Percentiles rank a stretch among this genome's conserved stretches.
These are phyloP conservation scores for Sorex fumeus DNA, from an alignment of 2,113 vertebrate species.

Conservation along the genomic window DNA sequence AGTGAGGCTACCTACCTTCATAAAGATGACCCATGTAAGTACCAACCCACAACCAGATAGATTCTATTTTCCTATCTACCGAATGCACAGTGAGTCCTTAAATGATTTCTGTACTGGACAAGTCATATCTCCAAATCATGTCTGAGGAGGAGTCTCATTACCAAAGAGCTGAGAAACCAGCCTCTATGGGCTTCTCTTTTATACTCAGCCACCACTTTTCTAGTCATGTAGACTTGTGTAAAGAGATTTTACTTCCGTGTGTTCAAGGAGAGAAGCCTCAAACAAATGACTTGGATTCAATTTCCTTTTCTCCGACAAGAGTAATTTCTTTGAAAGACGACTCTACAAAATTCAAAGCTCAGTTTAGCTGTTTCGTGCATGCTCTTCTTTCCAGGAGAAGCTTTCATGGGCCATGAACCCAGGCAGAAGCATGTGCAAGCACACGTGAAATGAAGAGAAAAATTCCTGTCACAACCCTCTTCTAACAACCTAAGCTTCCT, in stretches of 20 bases:
- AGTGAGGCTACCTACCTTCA: not conserved
- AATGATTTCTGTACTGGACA: conserved; percentile 2
- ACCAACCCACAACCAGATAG: not conserved
- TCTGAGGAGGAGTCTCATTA: conserved; percentile 68
- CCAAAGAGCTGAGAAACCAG: conserved; percentile 25
- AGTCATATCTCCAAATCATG: conserved; percentile 27
- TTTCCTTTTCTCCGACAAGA: conserved; percentile 73
- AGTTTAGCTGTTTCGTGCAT: conserved; percentile 50
- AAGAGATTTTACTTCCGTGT: conserved; percentile 70
- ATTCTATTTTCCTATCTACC: conserved; percentile 15
- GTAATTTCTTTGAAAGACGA: conserved; percentile 82
- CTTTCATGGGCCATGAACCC: conserved; percentile 77
- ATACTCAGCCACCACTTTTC: conserved; percentile 70
- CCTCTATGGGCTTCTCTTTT: conserved; percentile 61
- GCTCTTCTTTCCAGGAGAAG: conserved; percentile 73
- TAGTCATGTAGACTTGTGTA: conserved; percentile 52
- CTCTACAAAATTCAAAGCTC: conserved; percentile 76
- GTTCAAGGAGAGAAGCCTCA: conserved; percentile 66
- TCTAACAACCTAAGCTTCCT: conserved; percentile 29
- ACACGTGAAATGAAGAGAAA: conserved; percentile 52
- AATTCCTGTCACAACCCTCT: conserved; percentile 1
- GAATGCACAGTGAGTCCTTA: not conserved
- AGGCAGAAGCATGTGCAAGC: conserved; percentile 32
- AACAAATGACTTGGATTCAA: conserved; percentile 78
- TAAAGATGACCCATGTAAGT: not conserved